phyloP scores from a whole-genome alignment of 2,888 invertebrate species.

The Meganola albula region DNA sequence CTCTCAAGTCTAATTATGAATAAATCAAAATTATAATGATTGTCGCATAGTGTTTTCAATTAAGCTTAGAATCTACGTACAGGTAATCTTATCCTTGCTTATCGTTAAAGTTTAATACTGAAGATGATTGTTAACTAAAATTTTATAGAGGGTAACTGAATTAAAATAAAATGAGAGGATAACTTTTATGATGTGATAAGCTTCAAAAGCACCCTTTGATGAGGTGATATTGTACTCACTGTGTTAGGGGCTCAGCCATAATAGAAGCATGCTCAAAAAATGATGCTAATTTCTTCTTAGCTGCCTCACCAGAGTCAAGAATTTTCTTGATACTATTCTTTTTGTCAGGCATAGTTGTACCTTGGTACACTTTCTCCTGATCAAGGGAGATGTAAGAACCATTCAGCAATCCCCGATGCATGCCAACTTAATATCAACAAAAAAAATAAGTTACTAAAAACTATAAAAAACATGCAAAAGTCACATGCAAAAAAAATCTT shows the following conservation, averaged over 20 bases:
- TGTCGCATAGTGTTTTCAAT: too few relatives aligned
- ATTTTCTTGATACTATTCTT: slow-evolving; percentile 78
- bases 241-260: slow-evolving; percentile 27
- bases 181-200: too few relatives aligned
- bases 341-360: slow-evolving; percentile 77
- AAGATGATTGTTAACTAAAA: too few relatives aligned
- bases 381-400: slow-evolving; percentile 81
- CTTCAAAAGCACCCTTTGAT: too few relatives aligned
- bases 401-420: slow-evolving; percentile 80
- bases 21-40: too few relatives aligned
- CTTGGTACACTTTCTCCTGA: slow-evolving; percentile 81
- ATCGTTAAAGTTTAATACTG: too few relatives aligned
- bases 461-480: slow-evolving; percentile 14
- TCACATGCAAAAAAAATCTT: slow-evolving; percentile 7
- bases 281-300: slow-evolving; percentile 46
- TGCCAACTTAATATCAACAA: slow-evolving; percentile 62
- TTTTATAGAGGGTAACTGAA: too few relatives aligned
- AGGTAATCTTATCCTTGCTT: too few relatives aligned
- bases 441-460: slow-evolving; percentile 37
- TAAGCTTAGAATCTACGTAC: too few relatives aligned
- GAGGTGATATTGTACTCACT: slow-evolving; percentile 36
- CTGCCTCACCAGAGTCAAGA: slow-evolving; percentile 66
- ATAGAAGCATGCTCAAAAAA: slow-evolving; percentile 31
- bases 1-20: too few relatives aligned
- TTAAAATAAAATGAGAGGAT: too few relatives aligned